These are phyloP conservation scores for Phrynocephalus vlangalii DNA, from an alignment of 2,797 vertebrate species.

Conservation along the genomic window DNA sequence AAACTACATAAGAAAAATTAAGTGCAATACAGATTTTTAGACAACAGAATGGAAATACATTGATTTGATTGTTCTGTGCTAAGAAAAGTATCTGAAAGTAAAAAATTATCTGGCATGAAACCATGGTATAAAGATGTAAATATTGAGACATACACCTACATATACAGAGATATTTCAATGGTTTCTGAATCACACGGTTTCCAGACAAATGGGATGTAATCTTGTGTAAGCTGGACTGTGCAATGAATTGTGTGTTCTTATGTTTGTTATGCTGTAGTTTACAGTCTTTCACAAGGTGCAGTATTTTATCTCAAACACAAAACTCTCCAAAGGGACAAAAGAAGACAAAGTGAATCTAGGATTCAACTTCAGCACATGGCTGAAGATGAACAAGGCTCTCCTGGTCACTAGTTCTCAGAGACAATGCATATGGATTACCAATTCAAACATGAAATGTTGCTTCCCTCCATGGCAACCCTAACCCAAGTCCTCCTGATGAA, in stretches of 20 bases:
- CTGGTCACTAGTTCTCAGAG: background rate
- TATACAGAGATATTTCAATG: constrained; percentile 17
- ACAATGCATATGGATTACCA: background rate
- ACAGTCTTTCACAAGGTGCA: constrained; percentile 29
- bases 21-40: constrained; percentile 26
- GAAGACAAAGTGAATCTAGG: constrained; percentile 29
- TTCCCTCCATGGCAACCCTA: background rate
- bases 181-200: constrained; percentile 8
- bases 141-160: background rate
- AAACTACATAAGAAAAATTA: background rate
- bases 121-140: constrained; percentile 39
- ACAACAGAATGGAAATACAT: constrained; percentile 17
- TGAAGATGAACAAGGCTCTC: constrained; percentile 45
- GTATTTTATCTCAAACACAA: constrained; percentile 50
- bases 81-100: background rate
- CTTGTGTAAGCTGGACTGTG: constrained; percentile 27
- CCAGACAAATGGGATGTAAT: constrained; percentile 45
- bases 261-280: constrained; percentile 36
- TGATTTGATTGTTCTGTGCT: background rate
- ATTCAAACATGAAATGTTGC: background rate
- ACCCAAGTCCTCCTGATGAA: too few species aligned
- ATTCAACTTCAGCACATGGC: constrained; percentile 39
- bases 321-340: constrained; percentile 33
- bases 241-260: constrained; percentile 35
- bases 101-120: constrained; percentile 45